Evolutionary conservation across 1,140 invertebrate genomes (phyloP).

Genomic region (Procambarus clarkii): DNA sequence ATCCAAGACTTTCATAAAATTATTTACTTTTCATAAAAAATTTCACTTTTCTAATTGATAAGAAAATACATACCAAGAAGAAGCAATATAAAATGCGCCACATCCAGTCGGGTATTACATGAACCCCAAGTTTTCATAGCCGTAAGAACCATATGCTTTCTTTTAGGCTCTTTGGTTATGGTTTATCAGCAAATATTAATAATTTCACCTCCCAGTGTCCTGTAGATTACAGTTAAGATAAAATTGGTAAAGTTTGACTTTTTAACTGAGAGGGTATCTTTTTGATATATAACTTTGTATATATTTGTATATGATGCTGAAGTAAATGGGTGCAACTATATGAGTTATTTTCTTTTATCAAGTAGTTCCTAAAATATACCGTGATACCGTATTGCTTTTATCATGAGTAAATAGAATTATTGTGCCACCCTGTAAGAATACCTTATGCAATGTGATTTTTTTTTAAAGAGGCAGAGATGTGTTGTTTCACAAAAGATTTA

Average conservation of each 20-base stretch:
- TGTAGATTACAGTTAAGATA: slow-evolving; percentile 34
- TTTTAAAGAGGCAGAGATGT: no score
- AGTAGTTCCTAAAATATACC: no score
- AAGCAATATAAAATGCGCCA: not conserved
- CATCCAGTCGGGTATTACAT: slow-evolving; percentile 28
- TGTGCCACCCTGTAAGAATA: no score
- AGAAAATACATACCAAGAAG: not conserved
- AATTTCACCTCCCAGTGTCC: slow-evolving; percentile 43
- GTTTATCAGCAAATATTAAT: slow-evolving; percentile 28
- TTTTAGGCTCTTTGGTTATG: slow-evolving; percentile 6
- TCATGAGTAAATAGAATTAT: no score
- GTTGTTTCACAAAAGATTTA: no score
- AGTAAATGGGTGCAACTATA: slow-evolving; percentile 62
- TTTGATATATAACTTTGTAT: slow-evolving; percentile 68
- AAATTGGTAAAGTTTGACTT: slow-evolving; percentile 57
- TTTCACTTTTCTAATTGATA: not conserved
- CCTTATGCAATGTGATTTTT: no score
- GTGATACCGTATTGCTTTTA: no score
- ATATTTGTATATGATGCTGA: slow-evolving; percentile 66
- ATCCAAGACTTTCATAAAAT: not conserved
- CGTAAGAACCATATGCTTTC: slow-evolving; percentile 8
- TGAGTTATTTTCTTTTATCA: not conserved
- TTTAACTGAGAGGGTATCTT: slow-evolving; percentile 58
- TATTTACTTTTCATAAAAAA: no score
- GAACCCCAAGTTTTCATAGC: slow-evolving; percentile 38